Conservation (phyloP, 2,888 invertebrate genomes). For the Timema cristinae region DNA sequence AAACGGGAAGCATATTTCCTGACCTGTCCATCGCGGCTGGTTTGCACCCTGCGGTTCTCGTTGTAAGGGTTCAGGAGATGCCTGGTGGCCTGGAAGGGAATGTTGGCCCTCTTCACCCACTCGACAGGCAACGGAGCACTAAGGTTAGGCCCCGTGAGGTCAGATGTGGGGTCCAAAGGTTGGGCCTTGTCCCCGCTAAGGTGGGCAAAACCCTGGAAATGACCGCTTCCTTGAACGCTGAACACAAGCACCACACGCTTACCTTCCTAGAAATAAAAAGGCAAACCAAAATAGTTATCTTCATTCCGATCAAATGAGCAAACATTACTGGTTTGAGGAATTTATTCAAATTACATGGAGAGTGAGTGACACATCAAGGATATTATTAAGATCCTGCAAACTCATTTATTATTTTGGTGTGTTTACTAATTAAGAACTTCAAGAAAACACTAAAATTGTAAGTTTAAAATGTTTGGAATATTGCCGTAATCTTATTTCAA, state of each 20-base stretch:
- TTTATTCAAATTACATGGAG: no score
- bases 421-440: no score
- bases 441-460: no score
- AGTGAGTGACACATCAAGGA: no score
- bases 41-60: conserved; percentile 53
- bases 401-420: no score
- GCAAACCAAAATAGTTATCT: no score
- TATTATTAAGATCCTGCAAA: no score
- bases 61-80: conserved; percentile 56
- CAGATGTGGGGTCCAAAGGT: conserved; percentile 35
- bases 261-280: conserved; percentile 41
- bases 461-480: no score
- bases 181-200: conserved; percentile 33
- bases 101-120: conserved; percentile 48
- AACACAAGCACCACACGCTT: conserved; percentile 49
- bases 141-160: conserved; percentile 41
- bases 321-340: no score
- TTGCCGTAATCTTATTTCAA: no score
- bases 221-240: conserved; percentile 51
- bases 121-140: conserved; percentile 44
- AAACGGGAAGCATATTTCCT: conserved; percentile 8
- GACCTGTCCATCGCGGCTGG: conserved; percentile 58
- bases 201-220: conserved; percentile 49
- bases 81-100: conserved; percentile 48
- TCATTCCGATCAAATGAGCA: no score